Percentiles rank a stretch among this genome's conserved stretches.
Evolutionary conservation across 2,888 invertebrate genomes (phyloP).

Genomic region (Pachymerium ferrugineum): DNA sequence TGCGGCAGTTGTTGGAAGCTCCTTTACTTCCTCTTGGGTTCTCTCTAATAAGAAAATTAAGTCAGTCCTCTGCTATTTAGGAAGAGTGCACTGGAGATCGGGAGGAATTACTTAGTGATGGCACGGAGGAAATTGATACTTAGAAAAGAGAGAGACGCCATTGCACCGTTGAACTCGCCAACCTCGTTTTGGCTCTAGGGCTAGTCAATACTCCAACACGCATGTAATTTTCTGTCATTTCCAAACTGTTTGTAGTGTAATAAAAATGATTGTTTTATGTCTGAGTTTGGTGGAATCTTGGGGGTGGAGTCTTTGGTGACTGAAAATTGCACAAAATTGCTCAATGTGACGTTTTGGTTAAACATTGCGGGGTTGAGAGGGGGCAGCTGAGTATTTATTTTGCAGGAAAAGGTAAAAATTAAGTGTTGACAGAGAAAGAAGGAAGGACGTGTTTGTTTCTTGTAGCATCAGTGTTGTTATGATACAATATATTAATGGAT

Average conservation of each 20-base stretch:
- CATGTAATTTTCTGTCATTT: slow-evolving; percentile 6
- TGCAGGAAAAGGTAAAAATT: too few relatives aligned
- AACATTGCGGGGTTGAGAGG: too few relatives aligned
- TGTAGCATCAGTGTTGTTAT: too few relatives aligned
- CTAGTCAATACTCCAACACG: neutral
- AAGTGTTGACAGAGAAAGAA: too few relatives aligned
- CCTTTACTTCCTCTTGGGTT: neutral
- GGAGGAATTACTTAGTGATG: slow-evolving; percentile 18
- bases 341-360: too few relatives aligned
- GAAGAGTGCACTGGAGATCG: slow-evolving; percentile 15
- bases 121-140: slow-evolving; percentile 11
- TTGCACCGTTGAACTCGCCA: slow-evolving; percentile 17
- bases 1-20: neutral
- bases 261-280: neutral
- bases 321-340: too few relatives aligned
- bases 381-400: too few relatives aligned
- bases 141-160: neutral
- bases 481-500: too few relatives aligned
- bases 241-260: neutral
- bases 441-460: too few relatives aligned
- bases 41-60: slow-evolving; percentile 10
- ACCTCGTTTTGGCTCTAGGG: neutral
- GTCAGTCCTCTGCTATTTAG: slow-evolving; percentile 21
- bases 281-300: too few relatives aligned
- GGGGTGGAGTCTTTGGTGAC: too few relatives aligned